These are phyloP conservation scores for Semnornis frantzii DNA, from an alignment of 2,113 vertebrate genomes.

Conservation along the genomic window DNA sequence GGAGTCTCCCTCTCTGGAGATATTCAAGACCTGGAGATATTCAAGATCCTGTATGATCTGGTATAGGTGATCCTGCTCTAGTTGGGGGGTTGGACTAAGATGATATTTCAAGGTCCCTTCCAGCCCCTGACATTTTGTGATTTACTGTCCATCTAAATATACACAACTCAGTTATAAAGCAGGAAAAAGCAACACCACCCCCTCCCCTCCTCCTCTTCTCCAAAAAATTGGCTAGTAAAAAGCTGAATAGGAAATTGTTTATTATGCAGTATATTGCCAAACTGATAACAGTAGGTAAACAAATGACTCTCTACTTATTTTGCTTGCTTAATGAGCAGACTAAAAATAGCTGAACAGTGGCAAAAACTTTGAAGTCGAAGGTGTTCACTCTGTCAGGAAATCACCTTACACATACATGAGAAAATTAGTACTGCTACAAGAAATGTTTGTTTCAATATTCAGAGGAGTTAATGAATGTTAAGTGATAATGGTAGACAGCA, in stretches of 20 bases:
- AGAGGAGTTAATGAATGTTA: conserved; percentile 57
- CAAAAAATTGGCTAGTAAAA: neutral
- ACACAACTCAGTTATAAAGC: neutral
- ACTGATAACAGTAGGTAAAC: neutral
- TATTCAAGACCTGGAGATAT: too few relatives aligned
- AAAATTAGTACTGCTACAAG: conserved; percentile 29
- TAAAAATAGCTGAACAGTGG: neutral
- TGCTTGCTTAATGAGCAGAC: neutral
- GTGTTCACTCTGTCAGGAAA: conserved; percentile 32
- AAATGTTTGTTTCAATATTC: conserved; percentile 53
- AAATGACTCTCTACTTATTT: neutral
- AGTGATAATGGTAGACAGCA: conserved; percentile 51
- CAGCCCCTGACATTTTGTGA: neutral
- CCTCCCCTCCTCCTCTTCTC: neutral
- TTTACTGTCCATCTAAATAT: neutral
- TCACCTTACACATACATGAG: conserved; percentile 14
- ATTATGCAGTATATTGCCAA: neutral
- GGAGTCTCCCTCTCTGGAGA: too few relatives aligned
- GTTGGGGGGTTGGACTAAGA: too few relatives aligned
- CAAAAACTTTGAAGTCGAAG: conserved; percentile 42
- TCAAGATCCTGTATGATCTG: too few relatives aligned
- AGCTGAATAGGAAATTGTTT: neutral
- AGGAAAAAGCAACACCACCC: neutral
- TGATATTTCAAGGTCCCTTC: too few relatives aligned
- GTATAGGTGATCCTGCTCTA: too few relatives aligned